Evolutionary conservation across 2,797 vertebrate genomes (phyloP), one percentile per base, ranked within the genome.

Genomic region (Graptemys geographica): DNA sequence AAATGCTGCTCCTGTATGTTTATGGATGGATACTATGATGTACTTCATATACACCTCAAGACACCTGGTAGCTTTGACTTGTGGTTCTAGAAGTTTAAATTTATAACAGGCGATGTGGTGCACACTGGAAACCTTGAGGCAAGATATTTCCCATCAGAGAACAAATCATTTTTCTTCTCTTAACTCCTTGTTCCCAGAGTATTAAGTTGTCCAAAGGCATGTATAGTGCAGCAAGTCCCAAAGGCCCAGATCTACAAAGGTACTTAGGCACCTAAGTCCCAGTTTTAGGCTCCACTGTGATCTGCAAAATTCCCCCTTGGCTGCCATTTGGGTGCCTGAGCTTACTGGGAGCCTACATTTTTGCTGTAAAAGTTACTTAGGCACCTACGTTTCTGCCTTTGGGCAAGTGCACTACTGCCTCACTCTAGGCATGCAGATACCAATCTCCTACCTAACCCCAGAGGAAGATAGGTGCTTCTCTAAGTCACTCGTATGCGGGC

Each of bases 111-210:
- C 88, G 82, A 80, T 21, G 55, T 93, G 82, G 91, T 83, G 91
- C 93, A 88, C 82, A 93, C 8, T 82, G 84, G 65, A 90, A 93
- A 87, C 25, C 89, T 93, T 0, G 0, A 90, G 86, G 84, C 84
- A 86, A 92, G 25, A 93, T 96, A 94, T 37, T 69, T 69, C 33
- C 62, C 62, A n/a, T 69, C 62, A 69, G 16, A n/a, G 93, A 90
- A 93, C 94, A 90, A 93, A 52, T 87, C 88, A 94, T 93, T 92
- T 11, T 78, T 95, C 78, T 94, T 88, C 31, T 94, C 55, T 78
- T 96, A 92, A 96, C 86, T 78, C 65, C 5, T 87, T 94, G 51
- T 44, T 93, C 89, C 83, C 2, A 0, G 57, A 80, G 47, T 87
- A 78, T 82, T 95, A 74, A 94, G 83, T 92, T 93, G 31, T 92